A percentile compares a stretch with the other conserved stretches of the same genome.
phyloP scores from a whole-genome alignment of 2,797 vertebrate genomes.

The Myotis pilosus region DNA sequence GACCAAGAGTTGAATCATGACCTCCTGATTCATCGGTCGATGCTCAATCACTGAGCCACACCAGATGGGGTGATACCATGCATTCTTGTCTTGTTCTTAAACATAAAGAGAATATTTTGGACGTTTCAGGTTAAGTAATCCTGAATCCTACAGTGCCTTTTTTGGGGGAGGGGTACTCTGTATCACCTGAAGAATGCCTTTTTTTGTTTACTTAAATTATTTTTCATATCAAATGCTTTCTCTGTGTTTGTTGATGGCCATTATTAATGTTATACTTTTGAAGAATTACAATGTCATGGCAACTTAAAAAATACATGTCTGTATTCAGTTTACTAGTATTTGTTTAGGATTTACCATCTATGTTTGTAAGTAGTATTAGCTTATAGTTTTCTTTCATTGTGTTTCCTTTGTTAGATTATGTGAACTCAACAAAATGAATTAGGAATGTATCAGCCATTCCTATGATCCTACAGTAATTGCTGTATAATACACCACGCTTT shows the following conservation, averaged over 20 bases:
- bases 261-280: background rate
- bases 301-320: conserved; percentile 3
- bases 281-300: background rate
- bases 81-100: background rate
- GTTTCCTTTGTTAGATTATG: background rate
- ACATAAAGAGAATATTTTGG: background rate
- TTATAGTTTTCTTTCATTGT: background rate
- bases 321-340: background rate
- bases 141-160: background rate
- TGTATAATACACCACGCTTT: background rate
- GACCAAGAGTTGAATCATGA: no score
- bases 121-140: background rate
- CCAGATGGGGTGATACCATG: background rate
- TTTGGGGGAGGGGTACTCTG: background rate
- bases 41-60: no score
- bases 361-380: background rate
- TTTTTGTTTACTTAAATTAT: background rate
- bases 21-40: no score
- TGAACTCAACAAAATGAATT: background rate
- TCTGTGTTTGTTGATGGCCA: background rate
- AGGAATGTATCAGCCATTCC: background rate
- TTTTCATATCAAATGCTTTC: background rate
- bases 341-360: background rate
- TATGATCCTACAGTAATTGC: background rate
- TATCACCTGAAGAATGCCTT: background rate